Conservation (phyloP, 92 coral and sea anemone species). For the Epizoanthus stellaris region DNA sequence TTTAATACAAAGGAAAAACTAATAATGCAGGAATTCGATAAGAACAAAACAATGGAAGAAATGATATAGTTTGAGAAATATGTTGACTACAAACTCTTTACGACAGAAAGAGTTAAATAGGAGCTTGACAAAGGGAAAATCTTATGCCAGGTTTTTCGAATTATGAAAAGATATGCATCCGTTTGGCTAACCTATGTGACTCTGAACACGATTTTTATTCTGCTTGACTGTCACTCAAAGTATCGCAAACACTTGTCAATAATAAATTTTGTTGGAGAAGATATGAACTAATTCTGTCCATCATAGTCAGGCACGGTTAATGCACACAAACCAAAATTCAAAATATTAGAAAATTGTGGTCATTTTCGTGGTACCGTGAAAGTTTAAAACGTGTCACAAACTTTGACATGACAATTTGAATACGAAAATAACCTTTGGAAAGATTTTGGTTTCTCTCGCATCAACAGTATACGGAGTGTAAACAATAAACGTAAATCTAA, state of each 20-base stretch:
- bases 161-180: not conserved
- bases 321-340: not conserved
- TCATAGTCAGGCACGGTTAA: not conserved
- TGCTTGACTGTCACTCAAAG: slow-evolving; percentile 19
- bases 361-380: not conserved
- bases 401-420: not conserved
- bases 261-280: not conserved
- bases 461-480: slow-evolving; percentile 10
- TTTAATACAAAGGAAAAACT: too few relatives aligned
- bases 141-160: not conserved
- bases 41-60: too few relatives aligned
- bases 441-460: not conserved
- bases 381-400: not conserved
- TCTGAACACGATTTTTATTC: not conserved
- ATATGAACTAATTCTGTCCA: not conserved
- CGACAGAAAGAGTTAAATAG: not conserved
- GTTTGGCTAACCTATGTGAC: not conserved
- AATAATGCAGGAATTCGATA: too few relatives aligned
- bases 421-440: not conserved
- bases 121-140: not conserved
- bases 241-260: slow-evolving; percentile 11
- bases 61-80: too few relatives aligned
- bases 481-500: slow-evolving; percentile 23
- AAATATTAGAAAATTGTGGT: not conserved
- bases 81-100: too few relatives aligned